Base-by-base conservation (phyloP, 1,140 invertebrate genomes). In the Sarcophaga bullata region DNA sequence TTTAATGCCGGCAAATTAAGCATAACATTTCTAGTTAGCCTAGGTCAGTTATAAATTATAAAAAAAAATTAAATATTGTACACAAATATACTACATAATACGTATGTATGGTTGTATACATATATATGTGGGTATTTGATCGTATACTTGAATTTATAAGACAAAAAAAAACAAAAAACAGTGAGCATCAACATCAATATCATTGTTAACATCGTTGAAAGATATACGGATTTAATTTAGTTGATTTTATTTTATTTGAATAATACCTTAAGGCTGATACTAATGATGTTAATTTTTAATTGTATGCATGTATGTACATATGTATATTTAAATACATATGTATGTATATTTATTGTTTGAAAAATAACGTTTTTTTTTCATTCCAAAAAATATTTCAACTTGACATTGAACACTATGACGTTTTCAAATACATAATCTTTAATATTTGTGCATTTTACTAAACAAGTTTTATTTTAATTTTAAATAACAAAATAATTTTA, bases 1-100 rank as follows among this genome's bases (percentile, higher is more conserved):
- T 37, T 37, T 68, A 9, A 8, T 19, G n/a, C 17, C 62, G 62
- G 62, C n/a, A 68, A 68, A 68, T n/a, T 19, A 17, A 19, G 19
- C 54, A 58, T n/a, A 58, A 58, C 54, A 58, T 19, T 68, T 68
- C 19, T 9, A 68, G 62, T 68, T 68, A 68, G 62, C 62, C 62
- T 68, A 68, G 62, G 62, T 68, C 62, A 68, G 62, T 19, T 68
- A 25, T 25, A 8, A 62, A n/a, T n/a, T 62, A 62, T 17, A 19
- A 37, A 37, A 37, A 4, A 37, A 37, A 37, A 37, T 37, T 2
- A 37, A 37, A 37, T 37, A 37, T 37, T 37, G 1, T 37, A 37
- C 25, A 1, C 25, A 37, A 4, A 37, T 1, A 37, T 37, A 37
- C 25, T 37, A 37, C 4, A 37, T 37, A 37, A 1, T 37, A 58